Percentiles rank a stretch among this genome's conserved stretches.
Conservation (phyloP, 2,113 vertebrate genomes). For the Columba livia region DNA sequence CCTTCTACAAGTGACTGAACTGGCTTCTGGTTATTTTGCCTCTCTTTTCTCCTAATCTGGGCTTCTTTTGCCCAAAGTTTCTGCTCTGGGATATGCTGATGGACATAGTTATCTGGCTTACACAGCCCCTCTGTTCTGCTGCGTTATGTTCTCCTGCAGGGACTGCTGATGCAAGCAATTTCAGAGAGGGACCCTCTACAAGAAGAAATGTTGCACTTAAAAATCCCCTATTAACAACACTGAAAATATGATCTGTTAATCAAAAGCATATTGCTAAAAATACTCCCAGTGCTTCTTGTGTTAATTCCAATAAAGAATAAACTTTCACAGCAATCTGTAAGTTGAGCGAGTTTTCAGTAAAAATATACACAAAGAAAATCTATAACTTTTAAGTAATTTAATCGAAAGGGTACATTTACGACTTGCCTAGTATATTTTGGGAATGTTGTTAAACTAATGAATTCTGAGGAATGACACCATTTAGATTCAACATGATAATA, state of each 20-base stretch:
- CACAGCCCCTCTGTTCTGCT: not conserved
- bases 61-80: not conserved
- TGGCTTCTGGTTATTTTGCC: not conserved
- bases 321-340: slow-evolving; percentile 24
- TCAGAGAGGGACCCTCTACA: slow-evolving; percentile 8
- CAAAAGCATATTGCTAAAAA: slow-evolving; percentile 57
- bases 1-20: not conserved
- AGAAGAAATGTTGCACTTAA: slow-evolving; percentile 14
- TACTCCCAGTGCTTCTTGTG: slow-evolving; percentile 33
- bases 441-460: slow-evolving; percentile 67
- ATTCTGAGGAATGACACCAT: slow-evolving; percentile 60
- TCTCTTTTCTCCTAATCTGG: not conserved
- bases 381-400: slow-evolving; percentile 46
- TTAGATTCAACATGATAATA: slow-evolving; percentile 58
- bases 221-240: slow-evolving; percentile 32
- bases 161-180: slow-evolving; percentile 35
- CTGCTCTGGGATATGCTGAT: not conserved
- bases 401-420: slow-evolving; percentile 32
- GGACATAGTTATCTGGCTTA: not conserved
- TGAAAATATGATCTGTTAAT: slow-evolving; percentile 29
- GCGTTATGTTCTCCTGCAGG: not conserved
- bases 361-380: slow-evolving; percentile 38
- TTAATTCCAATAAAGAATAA: slow-evolving; percentile 59
- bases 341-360: not conserved
- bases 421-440: slow-evolving; percentile 54